These are phyloP conservation scores for Hololepta plana DNA, from an alignment of 2,888 invertebrate species.

Conservation along the genomic window DNA sequence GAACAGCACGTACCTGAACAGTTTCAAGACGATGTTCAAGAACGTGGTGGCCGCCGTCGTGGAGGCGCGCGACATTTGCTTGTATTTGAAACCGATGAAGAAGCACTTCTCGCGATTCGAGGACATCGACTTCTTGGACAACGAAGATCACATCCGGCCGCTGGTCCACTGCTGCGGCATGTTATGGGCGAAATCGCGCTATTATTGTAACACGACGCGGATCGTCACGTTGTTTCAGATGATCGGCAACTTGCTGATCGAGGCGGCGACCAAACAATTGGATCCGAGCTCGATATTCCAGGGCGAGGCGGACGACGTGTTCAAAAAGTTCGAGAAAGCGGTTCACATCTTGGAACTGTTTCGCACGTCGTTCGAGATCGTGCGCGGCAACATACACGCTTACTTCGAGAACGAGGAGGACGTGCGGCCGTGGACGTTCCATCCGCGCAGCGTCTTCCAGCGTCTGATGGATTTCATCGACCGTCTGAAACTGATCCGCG, in stretches of 20 bases:
- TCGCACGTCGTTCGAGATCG: constrained; percentile 28
- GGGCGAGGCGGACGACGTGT: constrained; percentile 41
- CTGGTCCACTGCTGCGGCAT: constrained; percentile 66
- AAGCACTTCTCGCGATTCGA: constrained; percentile 55
- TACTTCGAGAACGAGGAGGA: constrained; percentile 32
- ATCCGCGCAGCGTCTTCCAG: constrained; percentile 50
- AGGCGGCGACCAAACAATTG: constrained; percentile 48
- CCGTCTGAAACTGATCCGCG: constrained; percentile 44
- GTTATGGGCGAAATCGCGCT: constrained; percentile 66
- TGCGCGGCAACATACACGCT: constrained; percentile 25
- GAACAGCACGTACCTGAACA: constrained; percentile 58
- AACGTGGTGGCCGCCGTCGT: constrained; percentile 61
- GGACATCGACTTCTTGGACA: constrained; percentile 46
- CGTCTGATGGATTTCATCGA: constrained; percentile 43
- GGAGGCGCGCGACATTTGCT: constrained; percentile 68
- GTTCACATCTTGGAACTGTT: constrained; percentile 18
- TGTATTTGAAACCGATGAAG: constrained; percentile 58
- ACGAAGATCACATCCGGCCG: constrained; percentile 38
- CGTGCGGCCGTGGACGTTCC: constrained; percentile 58
- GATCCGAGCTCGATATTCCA: constrained; percentile 72
- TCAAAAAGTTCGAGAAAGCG: constrained; percentile 16
- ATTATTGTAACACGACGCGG: constrained; percentile 28
- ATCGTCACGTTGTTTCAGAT: constrained; percentile 58
- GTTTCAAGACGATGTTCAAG: constrained; percentile 61
- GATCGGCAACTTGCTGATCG: constrained; percentile 65